Evolutionary conservation across 2,888 invertebrate genomes (phyloP).

Genomic region (Dolichomitus sp.): DNA sequence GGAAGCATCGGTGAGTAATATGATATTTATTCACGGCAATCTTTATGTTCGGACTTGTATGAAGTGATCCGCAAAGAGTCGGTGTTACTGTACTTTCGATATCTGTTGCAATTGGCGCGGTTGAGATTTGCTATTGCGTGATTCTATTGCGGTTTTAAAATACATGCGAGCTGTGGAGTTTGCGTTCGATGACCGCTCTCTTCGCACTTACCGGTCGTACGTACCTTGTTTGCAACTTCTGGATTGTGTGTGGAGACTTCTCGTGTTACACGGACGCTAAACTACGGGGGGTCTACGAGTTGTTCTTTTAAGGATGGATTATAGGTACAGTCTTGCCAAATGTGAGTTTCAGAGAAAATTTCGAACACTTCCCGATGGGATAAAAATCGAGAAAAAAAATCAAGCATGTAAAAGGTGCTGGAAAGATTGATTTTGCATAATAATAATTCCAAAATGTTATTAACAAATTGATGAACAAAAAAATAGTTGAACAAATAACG

Average conservation of each 20-base stretch:
- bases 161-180: neutral
- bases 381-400: too few species aligned
- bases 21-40: neutral
- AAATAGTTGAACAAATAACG: too few species aligned
- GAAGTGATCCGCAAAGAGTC: neutral
- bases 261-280: slow-evolving; percentile 32
- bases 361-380: too few species aligned
- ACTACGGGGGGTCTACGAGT: neutral
- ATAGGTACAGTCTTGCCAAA: too few species aligned
- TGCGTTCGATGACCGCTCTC: slow-evolving; percentile 32
- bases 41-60: neutral
- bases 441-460: too few species aligned
- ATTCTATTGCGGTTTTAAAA: slow-evolving; percentile 3
- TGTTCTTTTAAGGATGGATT: neutral
- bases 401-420: too few species aligned
- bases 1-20: slow-evolving; percentile 89
- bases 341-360: too few species aligned
- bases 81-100: slow-evolving; percentile 3
- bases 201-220: neutral
- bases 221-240: slow-evolving; percentile 22
- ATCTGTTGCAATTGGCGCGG: slow-evolving; percentile 13
- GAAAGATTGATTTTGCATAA: too few species aligned
- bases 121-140: slow-evolving; percentile 8
- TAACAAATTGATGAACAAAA: too few species aligned
- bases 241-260: slow-evolving; percentile 8